Evolutionary conservation across 2,797 vertebrate genomes (phyloP), one percentile per base, ranked within the genome.

Genomic region (Nothura maculosa): DNA sequence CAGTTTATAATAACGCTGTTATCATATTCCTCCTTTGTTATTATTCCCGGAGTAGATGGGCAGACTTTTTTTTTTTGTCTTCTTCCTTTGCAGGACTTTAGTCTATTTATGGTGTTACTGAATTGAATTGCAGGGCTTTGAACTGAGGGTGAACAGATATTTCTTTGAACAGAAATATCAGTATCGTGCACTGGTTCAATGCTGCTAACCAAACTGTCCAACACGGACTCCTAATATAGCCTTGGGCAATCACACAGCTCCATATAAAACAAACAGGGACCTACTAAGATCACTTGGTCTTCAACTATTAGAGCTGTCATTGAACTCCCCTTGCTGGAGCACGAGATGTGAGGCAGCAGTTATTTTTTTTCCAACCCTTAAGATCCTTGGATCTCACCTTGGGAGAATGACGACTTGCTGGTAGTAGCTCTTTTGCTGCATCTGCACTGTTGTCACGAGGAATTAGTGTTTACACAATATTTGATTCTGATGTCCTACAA

Each of bases 331-430:
- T 60, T 43, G 14, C 1, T 28, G 66, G 80, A 66, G 79, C 45
- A 87, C 1, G 3, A 87, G 62, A 80, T 76, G 69, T 36, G 84
- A 90, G 90, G 25, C 27, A 64, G 43, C 74, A 91, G 17, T 25
- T 83, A 12, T 72, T 78, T 64, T 81, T 52, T 73, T 81, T 36
- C 22, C 22, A 12, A 0, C 64, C 75, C 81, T 17, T 28, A 62
- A 78, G 67, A 92, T 80, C 48, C 62, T 67, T 92, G 92, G 92
- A 96, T 79, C 93, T 95, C 94, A 96, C 93, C 93, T 95, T 96
- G 93, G 81, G 73, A 52, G 67, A 90, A 66, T 0, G 20, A 27
- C 47, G 78, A 87, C 58, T 87, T 85, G 72, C 55, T 45, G 58
- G 52, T 6, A 77, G 61, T 2, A n/a, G 18, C 50, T 42, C 34